phyloP scores from a whole-genome alignment of 2,113 vertebrate species.

The Tetrax tetrax region DNA sequence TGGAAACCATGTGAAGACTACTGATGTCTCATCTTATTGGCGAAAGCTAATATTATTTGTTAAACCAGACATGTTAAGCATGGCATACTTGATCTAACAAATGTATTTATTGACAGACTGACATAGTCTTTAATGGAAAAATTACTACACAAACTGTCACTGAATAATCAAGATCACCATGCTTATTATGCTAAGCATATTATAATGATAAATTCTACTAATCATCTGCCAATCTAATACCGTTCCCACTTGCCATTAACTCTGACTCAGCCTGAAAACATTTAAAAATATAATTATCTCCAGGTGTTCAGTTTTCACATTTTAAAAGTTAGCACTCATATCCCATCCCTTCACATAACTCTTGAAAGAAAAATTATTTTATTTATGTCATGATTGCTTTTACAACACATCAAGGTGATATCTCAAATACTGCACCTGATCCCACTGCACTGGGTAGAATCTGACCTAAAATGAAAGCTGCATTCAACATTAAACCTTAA shows the following conservation, averaged over 20 bases:
- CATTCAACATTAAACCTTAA: not conserved
- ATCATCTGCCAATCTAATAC: constrained; percentile 5
- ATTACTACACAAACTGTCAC: constrained; percentile 7
- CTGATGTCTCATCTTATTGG: not conserved
- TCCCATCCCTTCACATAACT: not conserved
- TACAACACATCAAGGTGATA: not conserved
- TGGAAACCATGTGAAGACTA: not conserved
- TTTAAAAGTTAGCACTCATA: not conserved
- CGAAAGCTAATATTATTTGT: not conserved
- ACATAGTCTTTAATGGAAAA: not conserved
- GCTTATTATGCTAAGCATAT: constrained; percentile 13
- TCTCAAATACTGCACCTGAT: not conserved
- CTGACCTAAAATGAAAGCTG: not conserved
- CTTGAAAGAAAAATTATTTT: not conserved
- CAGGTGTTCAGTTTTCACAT: constrained; percentile 4
- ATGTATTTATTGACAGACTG: not conserved
- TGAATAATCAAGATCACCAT: constrained; percentile 11
- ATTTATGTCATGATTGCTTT: not conserved
- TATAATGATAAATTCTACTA: not conserved
- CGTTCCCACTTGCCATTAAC: not conserved
- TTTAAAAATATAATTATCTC: constrained; percentile 9
- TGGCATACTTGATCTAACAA: not conserved
- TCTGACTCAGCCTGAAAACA: constrained; percentile 13
- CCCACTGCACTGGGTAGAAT: not conserved
- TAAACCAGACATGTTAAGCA: not conserved